phyloP scores from a whole-genome alignment of 2,888 invertebrate species.

The Nemoura dubitans region DNA sequence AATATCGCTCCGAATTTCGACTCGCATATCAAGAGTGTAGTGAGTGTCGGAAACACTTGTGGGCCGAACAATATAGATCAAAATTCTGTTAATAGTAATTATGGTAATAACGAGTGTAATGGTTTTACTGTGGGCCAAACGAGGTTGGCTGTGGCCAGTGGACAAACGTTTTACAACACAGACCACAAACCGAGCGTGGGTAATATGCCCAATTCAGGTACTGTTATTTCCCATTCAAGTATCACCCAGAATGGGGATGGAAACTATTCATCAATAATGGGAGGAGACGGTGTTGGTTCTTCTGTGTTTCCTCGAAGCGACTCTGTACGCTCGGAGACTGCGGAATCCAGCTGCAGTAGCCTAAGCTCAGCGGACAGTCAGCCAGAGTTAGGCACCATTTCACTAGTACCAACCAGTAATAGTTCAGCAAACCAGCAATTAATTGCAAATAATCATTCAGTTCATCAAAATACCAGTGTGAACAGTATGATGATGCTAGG shows the following conservation, averaged over 20 bases:
- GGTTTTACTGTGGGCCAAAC: conserved; percentile 45
- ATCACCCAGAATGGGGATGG: conserved; percentile 46
- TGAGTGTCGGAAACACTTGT: conserved; percentile 42
- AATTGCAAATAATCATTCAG: conserved; percentile 39
- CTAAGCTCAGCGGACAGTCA: conserved; percentile 52
- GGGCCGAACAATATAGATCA: conserved; percentile 43
- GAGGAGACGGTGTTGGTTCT: conserved; percentile 45
- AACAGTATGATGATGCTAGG: conserved; percentile 49
- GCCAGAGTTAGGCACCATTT: conserved; percentile 57
- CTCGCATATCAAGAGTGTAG: conserved; percentile 44
- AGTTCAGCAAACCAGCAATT: conserved; percentile 39
- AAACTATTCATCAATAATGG: conserved; percentile 49
- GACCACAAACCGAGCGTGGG: conserved; percentile 45
- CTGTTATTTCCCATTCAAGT: conserved; percentile 31
- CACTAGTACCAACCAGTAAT: conserved; percentile 55
- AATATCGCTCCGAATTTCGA: conserved; percentile 45
- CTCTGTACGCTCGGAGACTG: conserved; percentile 68
- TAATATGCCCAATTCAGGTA: conserved; percentile 21
- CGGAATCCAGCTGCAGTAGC: conserved; percentile 64
- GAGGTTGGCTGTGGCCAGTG: conserved; percentile 46
- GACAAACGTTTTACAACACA: conserved; percentile 44
- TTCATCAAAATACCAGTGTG: conserved; percentile 41
- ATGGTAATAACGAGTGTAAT: conserved; percentile 46
- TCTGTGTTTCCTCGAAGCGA: conserved; percentile 62
- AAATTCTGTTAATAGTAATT: conserved; percentile 36